A percentile compares a stretch with the other conserved stretches of the same genome.
These are phyloP conservation scores for Cerastoderma edule DNA, from an alignment of 2,888 invertebrate species.

Conservation along the genomic window DNA sequence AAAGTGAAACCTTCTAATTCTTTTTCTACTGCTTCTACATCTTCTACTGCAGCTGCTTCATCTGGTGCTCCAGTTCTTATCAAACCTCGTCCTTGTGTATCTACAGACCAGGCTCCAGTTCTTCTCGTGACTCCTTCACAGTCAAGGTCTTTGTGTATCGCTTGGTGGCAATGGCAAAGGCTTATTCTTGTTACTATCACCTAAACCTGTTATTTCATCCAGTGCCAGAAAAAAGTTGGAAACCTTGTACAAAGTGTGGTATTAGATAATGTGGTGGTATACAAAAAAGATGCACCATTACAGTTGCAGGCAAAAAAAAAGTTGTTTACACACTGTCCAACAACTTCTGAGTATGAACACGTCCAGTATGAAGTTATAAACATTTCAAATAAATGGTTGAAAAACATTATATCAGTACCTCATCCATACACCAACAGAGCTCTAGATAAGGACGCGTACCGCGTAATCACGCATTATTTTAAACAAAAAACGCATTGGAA, in stretches of 20 bases:
- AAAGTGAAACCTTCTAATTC: not conserved
- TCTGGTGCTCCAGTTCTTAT: constrained; percentile 1
- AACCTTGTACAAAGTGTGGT: constrained; percentile 22
- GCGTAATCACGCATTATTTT: too few relatives aligned
- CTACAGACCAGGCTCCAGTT: constrained; percentile 1
- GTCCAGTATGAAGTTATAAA: too few relatives aligned
- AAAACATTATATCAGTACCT: too few relatives aligned
- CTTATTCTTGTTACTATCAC: not conserved
- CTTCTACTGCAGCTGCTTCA: too few relatives aligned
- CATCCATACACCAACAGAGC: too few relatives aligned
- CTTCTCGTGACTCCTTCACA: constrained; percentile 19
- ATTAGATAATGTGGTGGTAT: constrained; percentile 31
- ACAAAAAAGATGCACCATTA: constrained; percentile 23
- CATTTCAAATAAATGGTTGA: too few relatives aligned
- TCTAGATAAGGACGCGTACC: too few relatives aligned
- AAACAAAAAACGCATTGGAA: too few relatives aligned
- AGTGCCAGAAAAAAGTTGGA: constrained; percentile 1
- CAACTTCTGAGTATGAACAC: too few relatives aligned
- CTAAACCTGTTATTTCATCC: not conserved
- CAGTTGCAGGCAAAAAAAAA: constrained; percentile 11
- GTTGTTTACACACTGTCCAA: constrained; percentile 26
- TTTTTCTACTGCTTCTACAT: too few relatives aligned
- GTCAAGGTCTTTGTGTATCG: constrained; percentile 1
- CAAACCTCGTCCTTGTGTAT: constrained; percentile 10
- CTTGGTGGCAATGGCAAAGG: not conserved